Evolutionary conservation across 2,113 vertebrate genomes (phyloP).

Genomic region (Perccottus glenii): DNA sequence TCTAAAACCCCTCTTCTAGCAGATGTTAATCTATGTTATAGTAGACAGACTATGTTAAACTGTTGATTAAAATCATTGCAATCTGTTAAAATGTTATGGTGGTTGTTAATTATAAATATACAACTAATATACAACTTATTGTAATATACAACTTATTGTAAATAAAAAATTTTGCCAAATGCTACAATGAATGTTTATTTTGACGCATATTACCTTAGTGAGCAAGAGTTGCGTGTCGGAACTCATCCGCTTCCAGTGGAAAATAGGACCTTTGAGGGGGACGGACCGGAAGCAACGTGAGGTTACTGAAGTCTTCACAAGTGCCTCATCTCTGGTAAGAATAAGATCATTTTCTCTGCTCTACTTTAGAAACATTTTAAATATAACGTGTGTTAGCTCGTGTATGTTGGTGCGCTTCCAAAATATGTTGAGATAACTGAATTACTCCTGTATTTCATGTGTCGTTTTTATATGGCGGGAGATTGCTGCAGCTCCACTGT

Average conservation of each 20-base stretch:
- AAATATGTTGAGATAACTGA: accelerated
- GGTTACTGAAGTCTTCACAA: slow-evolving; percentile 37
- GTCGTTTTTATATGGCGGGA: slow-evolving; percentile 33
- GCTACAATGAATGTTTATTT: no score
- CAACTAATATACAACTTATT: no score
- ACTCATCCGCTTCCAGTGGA: background rate
- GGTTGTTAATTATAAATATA: no score
- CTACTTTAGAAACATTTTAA: accelerated
- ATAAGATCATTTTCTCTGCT: background rate
- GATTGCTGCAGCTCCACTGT: background rate
- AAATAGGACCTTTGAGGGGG: slow-evolving; percentile 4
- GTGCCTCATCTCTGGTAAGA: slow-evolving; percentile 26
- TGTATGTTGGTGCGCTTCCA: background rate
- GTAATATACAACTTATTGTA: no score
- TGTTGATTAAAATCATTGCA: no score
- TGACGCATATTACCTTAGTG: no score
- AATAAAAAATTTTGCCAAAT: no score
- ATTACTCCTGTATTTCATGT: background rate
- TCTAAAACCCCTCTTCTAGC: no score
- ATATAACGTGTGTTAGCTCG: background rate
- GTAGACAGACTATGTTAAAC: no score
- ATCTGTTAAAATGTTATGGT: no score
- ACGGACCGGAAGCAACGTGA: slow-evolving; percentile 72
- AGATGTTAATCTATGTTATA: no score
- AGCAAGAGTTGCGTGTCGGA: slow-evolving; percentile 14